These are phyloP conservation scores for Heliconius eleuchia DNA, from an alignment of 1,140 invertebrate genomes.

Conservation along the genomic window DNA sequence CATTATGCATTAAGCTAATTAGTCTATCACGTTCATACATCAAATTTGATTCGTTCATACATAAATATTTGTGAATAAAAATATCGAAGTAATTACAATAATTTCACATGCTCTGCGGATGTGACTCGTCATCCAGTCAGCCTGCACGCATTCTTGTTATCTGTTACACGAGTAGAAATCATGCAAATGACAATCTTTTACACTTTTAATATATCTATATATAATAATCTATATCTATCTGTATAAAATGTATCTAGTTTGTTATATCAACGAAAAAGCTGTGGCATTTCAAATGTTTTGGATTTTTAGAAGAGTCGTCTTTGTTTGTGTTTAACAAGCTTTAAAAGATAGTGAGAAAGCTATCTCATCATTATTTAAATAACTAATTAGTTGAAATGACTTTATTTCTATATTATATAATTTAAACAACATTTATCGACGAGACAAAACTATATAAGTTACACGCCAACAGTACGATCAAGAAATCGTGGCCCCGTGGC, in stretches of 20 bases:
- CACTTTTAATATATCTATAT: constrained; percentile 14
- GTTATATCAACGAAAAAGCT: neutral
- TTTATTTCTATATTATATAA: neutral
- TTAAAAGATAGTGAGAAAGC: neutral
- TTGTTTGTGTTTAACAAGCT: neutral
- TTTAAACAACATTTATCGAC: too few species aligned
- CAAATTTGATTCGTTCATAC: constrained; percentile 2
- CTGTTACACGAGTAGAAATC: constrained; percentile 30
- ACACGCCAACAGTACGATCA: too few species aligned
- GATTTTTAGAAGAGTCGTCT: neutral
- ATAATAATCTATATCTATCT: neutral
- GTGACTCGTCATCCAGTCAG: constrained; percentile 19
- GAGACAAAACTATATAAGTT: too few species aligned
- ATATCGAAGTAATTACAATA: constrained; percentile 21
- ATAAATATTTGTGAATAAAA: constrained; percentile 11
- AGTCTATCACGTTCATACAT: neutral
- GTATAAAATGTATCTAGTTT: neutral
- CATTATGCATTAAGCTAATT: neutral
- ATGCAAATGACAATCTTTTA: constrained; percentile 26
- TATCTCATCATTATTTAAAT: neutral
- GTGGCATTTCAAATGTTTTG: neutral
- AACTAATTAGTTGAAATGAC: neutral
- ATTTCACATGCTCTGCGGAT: constrained; percentile 20
- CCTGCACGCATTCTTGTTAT: constrained; percentile 30
- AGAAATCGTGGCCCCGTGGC: too few species aligned